A percentile compares a stretch with the other conserved stretches of the same genome.
Conservation (phyloP, 2,797 vertebrate species). For the Hydrophis major region DNA sequence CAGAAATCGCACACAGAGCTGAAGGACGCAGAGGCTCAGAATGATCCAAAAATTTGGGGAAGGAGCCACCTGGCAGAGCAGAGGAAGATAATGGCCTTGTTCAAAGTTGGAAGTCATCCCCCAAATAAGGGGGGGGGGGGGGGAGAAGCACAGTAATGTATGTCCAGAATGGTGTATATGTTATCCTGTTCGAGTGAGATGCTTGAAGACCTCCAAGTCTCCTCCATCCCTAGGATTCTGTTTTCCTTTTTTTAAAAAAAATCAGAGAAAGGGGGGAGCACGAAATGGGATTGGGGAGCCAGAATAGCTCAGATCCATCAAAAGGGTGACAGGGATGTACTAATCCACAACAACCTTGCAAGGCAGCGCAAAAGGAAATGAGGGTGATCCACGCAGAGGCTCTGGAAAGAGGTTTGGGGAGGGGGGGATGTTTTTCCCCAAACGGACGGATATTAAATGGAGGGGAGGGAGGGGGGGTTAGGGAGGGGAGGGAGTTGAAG, state of each 20-base stretch:
- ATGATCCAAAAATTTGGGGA: neutral
- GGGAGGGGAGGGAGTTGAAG: neutral
- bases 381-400: neutral
- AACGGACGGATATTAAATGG: neutral
- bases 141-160: neutral
- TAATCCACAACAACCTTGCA: neutral
- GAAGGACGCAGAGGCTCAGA: neutral
- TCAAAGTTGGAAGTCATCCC: neutral
- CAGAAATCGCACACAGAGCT: neutral
- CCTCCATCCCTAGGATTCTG: neutral
- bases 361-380: neutral
- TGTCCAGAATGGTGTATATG: neutral
- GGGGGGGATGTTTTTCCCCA: neutral
- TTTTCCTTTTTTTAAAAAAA: neutral
- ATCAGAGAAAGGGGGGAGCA: neutral
- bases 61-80: too few species aligned
- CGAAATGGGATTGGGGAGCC: neutral
- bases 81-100: neutral
- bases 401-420: neutral
- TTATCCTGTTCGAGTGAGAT: too few species aligned
- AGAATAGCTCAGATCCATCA: neutral
- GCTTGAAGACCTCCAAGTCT: neutral
- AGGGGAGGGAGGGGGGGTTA: too few species aligned
- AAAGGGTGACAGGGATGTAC: neutral
- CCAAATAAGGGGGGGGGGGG: neutral